Base-by-base conservation (phyloP, 92 coral and sea anemone species). In the Umimayanthus chanpuru region DNA sequence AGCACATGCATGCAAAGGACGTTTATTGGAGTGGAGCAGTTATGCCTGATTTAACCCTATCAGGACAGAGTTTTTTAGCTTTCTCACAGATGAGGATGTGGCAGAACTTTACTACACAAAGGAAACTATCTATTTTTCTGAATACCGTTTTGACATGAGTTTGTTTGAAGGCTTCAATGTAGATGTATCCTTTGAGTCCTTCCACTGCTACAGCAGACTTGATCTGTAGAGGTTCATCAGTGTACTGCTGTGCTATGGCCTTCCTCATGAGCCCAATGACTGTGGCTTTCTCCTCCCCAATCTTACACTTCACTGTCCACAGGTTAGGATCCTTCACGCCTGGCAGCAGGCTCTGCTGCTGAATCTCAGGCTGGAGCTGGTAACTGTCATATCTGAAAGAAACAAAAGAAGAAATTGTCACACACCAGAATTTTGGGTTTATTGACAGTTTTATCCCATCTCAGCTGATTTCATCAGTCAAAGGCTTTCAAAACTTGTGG, bases 321-420 rank as follows among this genome's bases (percentile, higher is more conserved):
- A 97, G 88, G 85, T 97, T 97, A 16, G 99, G 99, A 49, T 97
- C 99, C 89, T 97, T 97, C 43, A 97, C 99, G 14, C 99, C 99
- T 18, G 99, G 99, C 2, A 97, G 90, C 2, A 97, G 92, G 91
- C 98, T 93, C 87, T 95, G 97, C 81, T 94, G 98, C 68, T 97
- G 97, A 73, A 97, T 94, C 81, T 92, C 98, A 20, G 98, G 94
- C 44, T 92, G 96, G 64, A 94, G 91, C 53, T 97, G 98, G 88
- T 92, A 92, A 81, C 91, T 94, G 70, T 94, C 93, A 49, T 97
- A 95, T 85, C 95, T 96, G 93, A 85, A 76, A 29, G 85, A 25
- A 15, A 77, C 41, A 25, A 76, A 38, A 16, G 80, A 29, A 38
- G 9, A 26, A 49, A 10, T 15, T 71, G 9, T 71, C 75, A 28